Evolutionary conservation across 2,797 vertebrate species (phyloP), one percentile per base, ranked within the genome.

Genomic region (Rhodeus uyekii): DNA sequence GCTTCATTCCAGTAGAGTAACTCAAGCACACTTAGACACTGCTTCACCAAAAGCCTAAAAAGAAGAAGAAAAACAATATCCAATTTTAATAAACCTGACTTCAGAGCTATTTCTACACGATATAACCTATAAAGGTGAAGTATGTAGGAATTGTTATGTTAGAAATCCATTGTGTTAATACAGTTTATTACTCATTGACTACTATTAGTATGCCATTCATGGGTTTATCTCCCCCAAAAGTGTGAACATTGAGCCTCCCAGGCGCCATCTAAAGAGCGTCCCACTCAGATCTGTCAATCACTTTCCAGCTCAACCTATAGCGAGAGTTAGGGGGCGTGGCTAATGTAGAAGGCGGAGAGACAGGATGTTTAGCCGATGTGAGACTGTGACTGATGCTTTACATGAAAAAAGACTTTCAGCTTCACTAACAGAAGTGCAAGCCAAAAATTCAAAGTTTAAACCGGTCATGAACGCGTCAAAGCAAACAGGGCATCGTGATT

Each of bases 1-100:
- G 65, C 71, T 74, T 39, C 7, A 65, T 38, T 80, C 44, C 24
- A 65, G 42, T 22, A 64, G 36, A 55, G 46, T 22, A 39, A 42
- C 24, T 81, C 18, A 27, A 78, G 29, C 46, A 77, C 39, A 48
- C 44, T 34, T 36, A 80, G 55, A 72, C 14, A 73, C 50, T 38
- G 24, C 50, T 73, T 80, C 24, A 63, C 24, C 5, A 44, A 8
- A 14, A 9, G 36, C 27, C 36, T 14, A 58, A 55, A 58, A 44
- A 39, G 24, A n/a, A 3, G 1, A 19, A 27, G 53, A 14, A 3
- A 58, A 58, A 58, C 53, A 2, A 5, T 27, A 58, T 27, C 53
- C 10, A 27, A 58, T 24, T 58, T 27, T 27, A 58, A 12, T 27
- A 27, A 58, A 58, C n/a, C 5, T 24, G 1, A 55, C 12, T 27